Evolutionary conservation across 2,113 vertebrate genomes (phyloP), one percentile per base, ranked within the genome.

Genomic region (Oreotrochilus melanogaster): DNA sequence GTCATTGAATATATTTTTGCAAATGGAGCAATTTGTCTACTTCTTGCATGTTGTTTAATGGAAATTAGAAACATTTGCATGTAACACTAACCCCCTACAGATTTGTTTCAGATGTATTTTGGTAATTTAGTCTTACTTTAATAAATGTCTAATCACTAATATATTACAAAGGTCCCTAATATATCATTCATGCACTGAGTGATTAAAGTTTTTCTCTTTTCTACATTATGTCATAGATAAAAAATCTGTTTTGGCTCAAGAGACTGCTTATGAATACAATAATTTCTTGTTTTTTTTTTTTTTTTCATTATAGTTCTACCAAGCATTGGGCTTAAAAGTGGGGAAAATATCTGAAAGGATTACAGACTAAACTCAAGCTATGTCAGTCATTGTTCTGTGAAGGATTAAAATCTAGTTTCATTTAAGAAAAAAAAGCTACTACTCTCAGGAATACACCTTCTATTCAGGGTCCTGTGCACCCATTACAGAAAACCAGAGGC

Each of bases 41-140:
- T 95, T 78, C 60, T 60, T 0, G 0, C 7, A 31, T 45, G 24
- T 11, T 75, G 39, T 86, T 81, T 84, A 89, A 69, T 66, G 43
- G 91, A 86, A 91, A 92, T 89, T 53, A 76, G 58, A 78, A 92
- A 78, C 4, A 60, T 92, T 92, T 1, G 1, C 9, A 50, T 39
- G 39, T 37, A 81, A 51, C 35, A 57, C 27, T 76, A 86, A 78
- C 22, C 11, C 27, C 9, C 30, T 74, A 72, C 35, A 72, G 27
- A 73, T 84, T 74, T 86, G 6, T 88, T 45, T 75, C 43, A 94
- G 48, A 61, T 72, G 27, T 30, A 48, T 82, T 91, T 74, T 65
- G 22, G 17, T 61, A 69, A 89, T 93, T 93, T 70, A 74, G 11
- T 85, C 15, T 58, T 35, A 48, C 27, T 67, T 80, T 95, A 61